Base-by-base conservation (phyloP, 2,888 invertebrate species). In the Hypomecis punctinalis region DNA sequence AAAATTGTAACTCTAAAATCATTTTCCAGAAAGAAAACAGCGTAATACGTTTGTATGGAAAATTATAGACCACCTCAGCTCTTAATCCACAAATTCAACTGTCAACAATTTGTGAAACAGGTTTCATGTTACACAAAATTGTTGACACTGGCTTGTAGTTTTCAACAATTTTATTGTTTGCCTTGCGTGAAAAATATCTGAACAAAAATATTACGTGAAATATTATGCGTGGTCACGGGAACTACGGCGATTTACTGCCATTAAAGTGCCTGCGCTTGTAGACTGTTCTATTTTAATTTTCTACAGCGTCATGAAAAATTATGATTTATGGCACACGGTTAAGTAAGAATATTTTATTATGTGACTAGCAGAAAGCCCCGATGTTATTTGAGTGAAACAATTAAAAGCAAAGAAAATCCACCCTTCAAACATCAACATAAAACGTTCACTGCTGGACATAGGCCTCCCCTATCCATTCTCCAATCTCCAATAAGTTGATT, bases 171-270 rank as follows among this genome's bases (percentile, higher is more conserved):
- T 52, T 33, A 52, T 35, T 46, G 60, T 60, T 60, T 48, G 51
- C 49, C 45, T 46, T 53, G 47, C 54, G 53, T 66, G 69, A 69
- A 71, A 71, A 69, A 71, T 43, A 52, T 63, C 47, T 61, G 67
- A 68, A 65, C 55, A 52, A 64, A 69, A 67, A 71, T 61, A 52
- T 60, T 49, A 51, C 43, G 57, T 67, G 65, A 68, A 63, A 63
- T 68, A 69, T 69, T 71, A 71, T 69, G 69, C 69, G 65, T 52
- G 68, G 59, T 68, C 69, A 69, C 69, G 69, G 63, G 64, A 58
- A 46, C 63, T 49, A 48, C 47, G 13, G 36, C 11, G 37, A 53
- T 51, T 63, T 63, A 63, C 40, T 8, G 52, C 52, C 51, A n/a
- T 7, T 63, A 43, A 57, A 58, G 42, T 49, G 63, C 23, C 42